phyloP scores from a whole-genome alignment of 2,888 invertebrate species.

The Tipula confusa region DNA sequence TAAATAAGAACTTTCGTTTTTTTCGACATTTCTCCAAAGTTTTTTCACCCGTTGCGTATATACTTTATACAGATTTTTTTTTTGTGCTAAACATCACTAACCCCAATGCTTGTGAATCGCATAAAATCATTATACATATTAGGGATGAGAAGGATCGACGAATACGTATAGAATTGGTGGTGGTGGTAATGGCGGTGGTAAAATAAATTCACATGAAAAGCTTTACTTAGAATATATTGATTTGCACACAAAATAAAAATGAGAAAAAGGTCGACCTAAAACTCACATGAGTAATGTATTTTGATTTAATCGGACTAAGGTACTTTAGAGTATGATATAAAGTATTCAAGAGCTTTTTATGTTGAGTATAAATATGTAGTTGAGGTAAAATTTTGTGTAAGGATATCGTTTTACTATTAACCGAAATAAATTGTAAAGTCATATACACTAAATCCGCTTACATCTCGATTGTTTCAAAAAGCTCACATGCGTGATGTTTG shows the following conservation, averaged over 20 bases:
- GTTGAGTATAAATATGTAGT: too few species aligned
- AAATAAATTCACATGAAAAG: background rate
- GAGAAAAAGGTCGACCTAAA: background rate
- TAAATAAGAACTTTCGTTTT: background rate
- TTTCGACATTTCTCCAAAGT: too few species aligned
- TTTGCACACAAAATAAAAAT: background rate
- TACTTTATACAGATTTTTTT: background rate
- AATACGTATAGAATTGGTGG: background rate
- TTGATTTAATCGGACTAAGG: conserved; percentile 16
- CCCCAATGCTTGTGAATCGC: background rate
- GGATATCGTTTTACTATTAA: too few species aligned
- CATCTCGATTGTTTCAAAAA: too few species aligned
- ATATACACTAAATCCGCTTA: too few species aligned
- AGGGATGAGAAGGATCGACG: too few species aligned
- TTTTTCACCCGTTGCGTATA: too few species aligned
- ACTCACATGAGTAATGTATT: conserved; percentile 15
- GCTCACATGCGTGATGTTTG: too few species aligned
- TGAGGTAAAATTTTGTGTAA: too few species aligned
- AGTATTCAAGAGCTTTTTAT: too few species aligned
- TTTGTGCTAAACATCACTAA: background rate
- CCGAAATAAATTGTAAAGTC: too few species aligned
- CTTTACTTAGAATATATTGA: background rate
- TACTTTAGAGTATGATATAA: too few species aligned
- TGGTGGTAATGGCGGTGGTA: background rate
- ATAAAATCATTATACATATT: background rate